phyloP scores from a whole-genome alignment of 2,888 invertebrate genomes.

The Taenaris catops region DNA sequence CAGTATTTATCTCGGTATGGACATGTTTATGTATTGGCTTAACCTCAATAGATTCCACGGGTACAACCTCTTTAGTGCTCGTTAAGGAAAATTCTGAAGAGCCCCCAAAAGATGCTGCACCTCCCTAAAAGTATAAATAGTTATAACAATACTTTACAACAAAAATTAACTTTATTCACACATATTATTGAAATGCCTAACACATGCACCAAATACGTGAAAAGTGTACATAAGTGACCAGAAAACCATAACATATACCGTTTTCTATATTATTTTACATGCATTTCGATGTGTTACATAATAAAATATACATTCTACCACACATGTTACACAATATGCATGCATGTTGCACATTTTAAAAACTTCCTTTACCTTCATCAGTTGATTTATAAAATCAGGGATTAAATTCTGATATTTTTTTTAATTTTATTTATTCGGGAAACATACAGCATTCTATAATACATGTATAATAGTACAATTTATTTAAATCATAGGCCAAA shows the following conservation, averaged over 20 bases:
- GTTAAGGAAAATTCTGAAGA: constrained; percentile 44
- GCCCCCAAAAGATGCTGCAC: constrained; percentile 40
- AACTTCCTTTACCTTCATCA: constrained; percentile 16
- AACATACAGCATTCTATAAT: too few species aligned
- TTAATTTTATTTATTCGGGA: too few species aligned
- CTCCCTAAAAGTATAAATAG: constrained; percentile 39
- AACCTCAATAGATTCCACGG: constrained; percentile 31
- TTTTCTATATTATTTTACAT: constrained; percentile 4
- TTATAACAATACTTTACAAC: not conserved
- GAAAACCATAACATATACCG: not conserved
- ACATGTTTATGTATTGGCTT: constrained; percentile 51
- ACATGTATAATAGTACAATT: too few species aligned
- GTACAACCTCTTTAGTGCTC: constrained; percentile 32
- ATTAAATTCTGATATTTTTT: constrained; percentile 15
- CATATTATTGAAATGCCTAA: too few species aligned
- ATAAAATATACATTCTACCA: constrained; percentile 1
- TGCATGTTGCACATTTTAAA: constrained; percentile 13
- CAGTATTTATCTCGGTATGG: constrained; percentile 30
- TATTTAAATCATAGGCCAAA: too few species aligned
- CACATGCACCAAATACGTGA: constrained; percentile 1
- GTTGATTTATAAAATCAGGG: constrained; percentile 6
- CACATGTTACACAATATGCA: constrained; percentile 7
- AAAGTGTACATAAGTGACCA: not conserved
- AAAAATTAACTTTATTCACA: not conserved
- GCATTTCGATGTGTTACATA: constrained; percentile 5